phyloP scores from a whole-genome alignment of 2,113 vertebrate species.

The Anarhynchus alexandrinus region DNA sequence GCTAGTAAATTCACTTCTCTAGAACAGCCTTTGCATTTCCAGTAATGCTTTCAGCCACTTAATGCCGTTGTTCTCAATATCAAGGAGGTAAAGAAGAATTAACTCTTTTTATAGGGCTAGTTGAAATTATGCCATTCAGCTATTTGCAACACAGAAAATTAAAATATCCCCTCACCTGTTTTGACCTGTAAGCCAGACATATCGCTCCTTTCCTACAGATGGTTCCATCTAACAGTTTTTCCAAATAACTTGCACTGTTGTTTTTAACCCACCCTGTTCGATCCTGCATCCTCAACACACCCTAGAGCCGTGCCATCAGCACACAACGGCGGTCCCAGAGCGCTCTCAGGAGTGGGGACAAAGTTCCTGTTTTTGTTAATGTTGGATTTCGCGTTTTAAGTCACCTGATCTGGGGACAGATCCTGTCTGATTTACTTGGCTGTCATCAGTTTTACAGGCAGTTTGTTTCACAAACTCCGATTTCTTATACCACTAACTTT shows the following conservation, averaged over 20 bases:
- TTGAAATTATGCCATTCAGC: background rate
- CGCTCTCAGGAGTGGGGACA: background rate
- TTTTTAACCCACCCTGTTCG: slow-evolving; percentile 21
- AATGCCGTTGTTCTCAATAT: background rate
- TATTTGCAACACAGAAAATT: background rate
- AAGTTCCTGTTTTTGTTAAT: slow-evolving; percentile 27
- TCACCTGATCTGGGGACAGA: background rate
- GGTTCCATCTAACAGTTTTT: slow-evolving; percentile 17
- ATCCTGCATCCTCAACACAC: background rate
- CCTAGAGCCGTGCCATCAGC: background rate
- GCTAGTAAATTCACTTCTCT: background rate
- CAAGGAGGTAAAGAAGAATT: background rate
- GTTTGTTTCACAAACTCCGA: background rate
- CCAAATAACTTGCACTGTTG: background rate
- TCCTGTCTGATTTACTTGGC: background rate
- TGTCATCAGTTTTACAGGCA: background rate
- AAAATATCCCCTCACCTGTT: background rate
- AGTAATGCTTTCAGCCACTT: background rate
- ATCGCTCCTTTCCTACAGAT: background rate
- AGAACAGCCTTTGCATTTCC: background rate
- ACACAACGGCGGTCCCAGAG: background rate
- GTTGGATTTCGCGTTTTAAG: background rate
- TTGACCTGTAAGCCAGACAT: background rate
- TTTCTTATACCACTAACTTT: background rate
- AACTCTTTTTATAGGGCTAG: background rate